Evolutionary conservation across 2,888 invertebrate species (phyloP).

Genomic region (Ectobius pallidus): DNA sequence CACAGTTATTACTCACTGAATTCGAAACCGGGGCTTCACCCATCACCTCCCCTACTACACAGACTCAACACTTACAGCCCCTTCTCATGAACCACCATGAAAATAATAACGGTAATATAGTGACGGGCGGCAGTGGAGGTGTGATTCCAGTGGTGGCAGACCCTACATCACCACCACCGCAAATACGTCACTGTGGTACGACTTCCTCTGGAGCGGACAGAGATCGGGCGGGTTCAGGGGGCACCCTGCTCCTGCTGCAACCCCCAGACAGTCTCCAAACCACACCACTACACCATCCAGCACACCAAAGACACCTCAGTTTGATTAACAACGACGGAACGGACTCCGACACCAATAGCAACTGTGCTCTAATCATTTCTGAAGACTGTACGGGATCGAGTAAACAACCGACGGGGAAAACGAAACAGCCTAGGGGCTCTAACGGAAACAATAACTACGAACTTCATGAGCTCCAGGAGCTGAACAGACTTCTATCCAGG

Average conservation of each 20-base stretch:
- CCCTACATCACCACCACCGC: neutral
- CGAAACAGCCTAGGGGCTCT: conserved; percentile 57
- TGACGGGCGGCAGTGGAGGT: conserved; percentile 6
- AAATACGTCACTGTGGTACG: neutral
- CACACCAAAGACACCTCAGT: conserved; percentile 45
- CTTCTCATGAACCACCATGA: conserved; percentile 38
- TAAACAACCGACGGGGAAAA: conserved; percentile 33
- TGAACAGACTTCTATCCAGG: conserved; percentile 46
- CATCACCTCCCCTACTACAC: conserved; percentile 28
- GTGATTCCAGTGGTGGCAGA: conserved; percentile 2
- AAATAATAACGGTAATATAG: conserved; percentile 38
- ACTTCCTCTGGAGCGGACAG: neutral
- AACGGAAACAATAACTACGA: conserved; percentile 77
- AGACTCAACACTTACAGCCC: conserved; percentile 50
- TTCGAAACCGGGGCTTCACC: conserved; percentile 25
- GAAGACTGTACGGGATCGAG: conserved; percentile 44
- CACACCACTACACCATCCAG: conserved; percentile 44
- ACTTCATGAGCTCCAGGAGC: conserved; percentile 68
- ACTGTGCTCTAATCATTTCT: conserved; percentile 57
- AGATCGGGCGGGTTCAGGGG: conserved; percentile 46
- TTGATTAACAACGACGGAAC: conserved; percentile 55
- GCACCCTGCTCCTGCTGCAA: conserved; percentile 51
- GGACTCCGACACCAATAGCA: conserved; percentile 65
- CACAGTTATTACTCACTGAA: conserved; percentile 36
- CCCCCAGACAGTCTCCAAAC: conserved; percentile 47